Percentiles rank a stretch among this genome's conserved stretches.
These are phyloP conservation scores for Dolichotis patagonum DNA, from an alignment of 2,113 vertebrate species.

Conservation along the genomic window DNA sequence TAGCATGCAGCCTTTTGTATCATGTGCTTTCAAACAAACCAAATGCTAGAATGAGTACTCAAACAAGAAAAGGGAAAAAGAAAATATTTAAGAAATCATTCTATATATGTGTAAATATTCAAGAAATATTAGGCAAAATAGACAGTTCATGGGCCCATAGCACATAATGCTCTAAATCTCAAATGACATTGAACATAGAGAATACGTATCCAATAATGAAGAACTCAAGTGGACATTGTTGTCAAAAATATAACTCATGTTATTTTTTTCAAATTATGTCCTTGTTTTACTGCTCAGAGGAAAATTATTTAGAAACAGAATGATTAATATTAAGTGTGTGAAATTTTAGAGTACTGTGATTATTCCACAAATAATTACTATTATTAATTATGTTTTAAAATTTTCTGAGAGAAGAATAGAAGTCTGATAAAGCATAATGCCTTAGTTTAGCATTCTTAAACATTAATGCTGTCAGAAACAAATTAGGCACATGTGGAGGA, in stretches of 20 bases:
- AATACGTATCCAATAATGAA: background rate
- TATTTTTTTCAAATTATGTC: background rate
- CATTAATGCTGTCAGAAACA: no score
- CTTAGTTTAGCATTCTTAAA: no score
- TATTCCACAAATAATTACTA: no score
- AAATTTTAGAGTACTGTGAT: no score
- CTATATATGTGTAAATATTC: background rate
- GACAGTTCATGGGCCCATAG: rapidly evolving
- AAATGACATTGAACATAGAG: background rate
- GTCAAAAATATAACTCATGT: background rate
- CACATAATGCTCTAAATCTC: background rate
- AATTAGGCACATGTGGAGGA: no score
- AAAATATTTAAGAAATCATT: background rate
- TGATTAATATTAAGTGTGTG: no score
- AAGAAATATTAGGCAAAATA: background rate
- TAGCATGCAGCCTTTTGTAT: background rate
- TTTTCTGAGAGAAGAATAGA: no score
- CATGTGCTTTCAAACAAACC: background rate
- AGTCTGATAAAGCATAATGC: no score
- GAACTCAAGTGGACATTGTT: background rate
- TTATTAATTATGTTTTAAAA: no score
- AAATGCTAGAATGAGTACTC: background rate
- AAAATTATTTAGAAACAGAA: no score
- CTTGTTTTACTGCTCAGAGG: no score
- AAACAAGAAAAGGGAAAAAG: background rate